Evolutionary conservation across 2,797 vertebrate genomes (phyloP).

Genomic region (Fratercula arctica): DNA sequence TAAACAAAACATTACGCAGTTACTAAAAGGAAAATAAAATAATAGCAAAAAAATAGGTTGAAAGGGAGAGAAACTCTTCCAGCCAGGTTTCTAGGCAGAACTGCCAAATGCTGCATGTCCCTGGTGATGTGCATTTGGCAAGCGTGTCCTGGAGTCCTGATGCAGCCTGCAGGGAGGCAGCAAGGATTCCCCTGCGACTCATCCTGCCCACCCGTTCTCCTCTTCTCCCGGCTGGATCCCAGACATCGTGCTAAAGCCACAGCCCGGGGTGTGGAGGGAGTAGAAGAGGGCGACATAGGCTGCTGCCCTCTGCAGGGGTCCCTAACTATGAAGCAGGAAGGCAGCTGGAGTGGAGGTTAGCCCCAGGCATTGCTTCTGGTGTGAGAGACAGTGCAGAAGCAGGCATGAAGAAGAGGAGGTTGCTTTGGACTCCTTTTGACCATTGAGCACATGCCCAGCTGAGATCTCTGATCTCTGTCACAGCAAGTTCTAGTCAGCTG

Average conservation of each 20-base stretch:
- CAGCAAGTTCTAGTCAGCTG: not conserved
- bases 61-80: not conserved
- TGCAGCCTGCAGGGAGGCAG: not conserved
- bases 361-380: not conserved
- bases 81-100: not conserved
- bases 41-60: not conserved
- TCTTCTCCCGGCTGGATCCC: rapidly evolving
- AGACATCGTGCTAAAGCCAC: not conserved
- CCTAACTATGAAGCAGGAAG: not conserved
- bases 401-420: not conserved
- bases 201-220: not conserved
- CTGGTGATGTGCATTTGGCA: not conserved
- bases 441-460: not conserved
- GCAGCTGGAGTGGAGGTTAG: not conserved
- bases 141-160: not conserved
- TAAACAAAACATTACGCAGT: not conserved
- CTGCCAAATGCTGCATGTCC: not conserved
- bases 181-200: not conserved
- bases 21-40: constrained; percentile 18
- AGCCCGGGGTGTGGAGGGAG: rapidly evolving
- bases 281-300: no score
- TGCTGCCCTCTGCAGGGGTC: not conserved
- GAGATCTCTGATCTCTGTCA: not conserved
- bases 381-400: not conserved
- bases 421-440: not conserved